Evolutionary conservation across 2,888 invertebrate genomes (phyloP), one percentile per base, ranked within the genome.

Genomic region (Chrysolina oricalcia): DNA sequence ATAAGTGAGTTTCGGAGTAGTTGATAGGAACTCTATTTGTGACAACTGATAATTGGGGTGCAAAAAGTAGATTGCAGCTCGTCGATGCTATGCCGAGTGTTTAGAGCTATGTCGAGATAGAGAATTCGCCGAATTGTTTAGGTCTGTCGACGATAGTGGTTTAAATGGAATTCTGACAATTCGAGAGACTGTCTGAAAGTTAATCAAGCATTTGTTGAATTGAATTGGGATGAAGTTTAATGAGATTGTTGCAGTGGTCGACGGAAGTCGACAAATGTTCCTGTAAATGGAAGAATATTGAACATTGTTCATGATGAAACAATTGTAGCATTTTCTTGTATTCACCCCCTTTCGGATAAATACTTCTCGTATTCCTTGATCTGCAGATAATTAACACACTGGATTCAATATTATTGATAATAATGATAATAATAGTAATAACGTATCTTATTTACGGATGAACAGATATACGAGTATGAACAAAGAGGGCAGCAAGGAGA

Each of bases 1-100:
- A 43, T 66, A 40, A 66, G n/a, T 23, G n/a, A 46, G 48, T 66
- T 66, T 66, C n/a, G 13, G 23, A n/a, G 11, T 6, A 46, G 66
- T 66, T 66, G n/a, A n/a, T 13, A 15, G 43, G 21, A 65, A 65
- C 17, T 21, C n/a, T 65, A 65, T 65, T 43, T 41, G 65, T 43
- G 19, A 8, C 65, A 19, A 35, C 65, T 21, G 35, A 40, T 17
- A 10, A 17, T 17, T 48, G 48, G 13, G 56, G 56, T 56, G n/a
- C 21, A 19, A 56, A 56, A 56, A 56, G n/a, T 56, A 46, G 11
- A 2, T 4, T 5, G 56, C 56, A 21, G 10, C 56, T 23, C 6
- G 19, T 5, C 19, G 15, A 15, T 56, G 21, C 3, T 13, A 56
- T 23, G 21, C 21, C 56, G 19, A 19, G 48, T 48, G 48, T 48